These are phyloP conservation scores for Hypomecis atomaria DNA, from an alignment of 2,888 invertebrate genomes.

Conservation along the genomic window DNA sequence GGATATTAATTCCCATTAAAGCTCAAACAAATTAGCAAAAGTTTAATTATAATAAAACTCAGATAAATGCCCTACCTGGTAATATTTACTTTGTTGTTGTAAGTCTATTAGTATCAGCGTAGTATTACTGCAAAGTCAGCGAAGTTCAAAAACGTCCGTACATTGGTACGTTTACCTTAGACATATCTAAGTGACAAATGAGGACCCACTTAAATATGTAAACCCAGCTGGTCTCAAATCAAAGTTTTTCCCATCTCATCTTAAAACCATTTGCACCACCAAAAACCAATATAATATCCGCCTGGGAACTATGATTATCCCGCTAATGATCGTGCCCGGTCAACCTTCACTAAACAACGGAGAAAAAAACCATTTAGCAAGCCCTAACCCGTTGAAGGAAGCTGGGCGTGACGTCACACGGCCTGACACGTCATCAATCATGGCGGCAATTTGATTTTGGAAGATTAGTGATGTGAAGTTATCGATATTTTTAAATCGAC, in stretches of 20 bases:
- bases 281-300: conserved; percentile 27
- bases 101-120: no score
- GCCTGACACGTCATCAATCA: conserved; percentile 68
- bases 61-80: no score
- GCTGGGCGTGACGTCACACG: conserved; percentile 67
- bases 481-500: conserved; percentile 15
- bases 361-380: conserved; percentile 59
- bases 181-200: no score
- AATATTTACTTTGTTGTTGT: no score
- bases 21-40: no score
- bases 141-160: no score
- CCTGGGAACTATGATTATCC: conserved; percentile 31
- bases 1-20: no score
- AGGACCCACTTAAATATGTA: no score
- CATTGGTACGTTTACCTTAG: no score
- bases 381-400: conserved; percentile 71
- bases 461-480: conserved; percentile 22
- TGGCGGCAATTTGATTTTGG: conserved; percentile 20
- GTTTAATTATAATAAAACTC: no score
- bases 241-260: conserved; percentile 20
- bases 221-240: not conserved
- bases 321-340: conserved; percentile 48
- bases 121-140: no score
- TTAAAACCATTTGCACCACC: conserved; percentile 23
- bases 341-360: conserved; percentile 46